Conservation (phyloP, 2,797 vertebrate genomes). For the Alexandromys oeconomus region DNA sequence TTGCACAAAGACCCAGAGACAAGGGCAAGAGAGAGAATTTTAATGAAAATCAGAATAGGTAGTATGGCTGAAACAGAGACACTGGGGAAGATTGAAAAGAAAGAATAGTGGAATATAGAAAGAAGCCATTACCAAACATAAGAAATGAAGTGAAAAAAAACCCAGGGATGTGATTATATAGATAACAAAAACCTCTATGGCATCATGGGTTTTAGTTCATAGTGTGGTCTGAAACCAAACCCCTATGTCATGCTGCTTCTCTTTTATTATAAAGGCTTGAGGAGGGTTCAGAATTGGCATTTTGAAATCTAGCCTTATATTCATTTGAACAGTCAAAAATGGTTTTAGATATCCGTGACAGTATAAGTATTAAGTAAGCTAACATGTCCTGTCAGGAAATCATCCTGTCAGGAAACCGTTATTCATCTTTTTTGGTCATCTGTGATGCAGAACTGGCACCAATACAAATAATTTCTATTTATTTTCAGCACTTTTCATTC, state of each 20-base stretch:
- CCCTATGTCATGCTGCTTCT: slow-evolving; percentile 2
- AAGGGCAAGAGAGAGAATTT: slow-evolving; percentile 1
- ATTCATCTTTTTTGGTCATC: slow-evolving; percentile 80
- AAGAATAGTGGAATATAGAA: slow-evolving; percentile 3
- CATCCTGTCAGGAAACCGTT: slow-evolving; percentile 82
- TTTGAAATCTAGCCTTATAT: slow-evolving; percentile 71
- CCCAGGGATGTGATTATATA: neutral
- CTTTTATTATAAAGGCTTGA: slow-evolving; percentile 64
- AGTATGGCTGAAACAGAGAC: neutral
- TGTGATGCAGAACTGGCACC: slow-evolving; percentile 81
- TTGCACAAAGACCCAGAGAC: slow-evolving; percentile 59
- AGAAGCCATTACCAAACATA: slow-evolving; percentile 21
- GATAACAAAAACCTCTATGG: neutral
- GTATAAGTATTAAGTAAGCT: slow-evolving; percentile 66
- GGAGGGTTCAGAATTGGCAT: slow-evolving; percentile 59
- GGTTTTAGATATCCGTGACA: slow-evolving; percentile 74
- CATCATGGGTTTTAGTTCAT: slow-evolving; percentile 37
- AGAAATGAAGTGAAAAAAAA: neutral
- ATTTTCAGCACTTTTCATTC: slow-evolving; percentile 76
- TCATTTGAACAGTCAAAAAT: slow-evolving; percentile 74
- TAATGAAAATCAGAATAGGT: slow-evolving; percentile 27
- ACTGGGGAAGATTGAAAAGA: slow-evolving; percentile 33
- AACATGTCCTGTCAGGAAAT: slow-evolving; percentile 82
- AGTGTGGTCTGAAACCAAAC: neutral
- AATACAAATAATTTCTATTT: slow-evolving; percentile 79